phyloP scores from a whole-genome alignment of 2,113 vertebrate species.

The Prinia subflava region DNA sequence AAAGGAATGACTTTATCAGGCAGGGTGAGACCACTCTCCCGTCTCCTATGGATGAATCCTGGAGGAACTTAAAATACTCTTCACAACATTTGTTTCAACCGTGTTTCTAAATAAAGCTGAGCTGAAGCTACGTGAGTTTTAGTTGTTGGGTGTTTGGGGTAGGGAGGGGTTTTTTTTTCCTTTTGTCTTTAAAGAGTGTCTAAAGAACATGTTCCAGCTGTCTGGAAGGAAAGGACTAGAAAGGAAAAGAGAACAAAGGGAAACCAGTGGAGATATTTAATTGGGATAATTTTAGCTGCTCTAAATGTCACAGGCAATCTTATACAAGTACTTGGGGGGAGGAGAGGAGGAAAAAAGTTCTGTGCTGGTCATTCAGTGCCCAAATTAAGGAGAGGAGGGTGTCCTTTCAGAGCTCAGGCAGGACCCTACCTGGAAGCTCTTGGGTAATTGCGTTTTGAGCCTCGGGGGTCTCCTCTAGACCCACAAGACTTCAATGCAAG shows the following conservation, averaged over 20 bases:
- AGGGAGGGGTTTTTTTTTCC: not conserved
- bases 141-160: not conserved
- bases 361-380: not conserved
- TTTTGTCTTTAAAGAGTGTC: not conserved
- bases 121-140: not conserved
- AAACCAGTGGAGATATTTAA: slow-evolving; percentile 32
- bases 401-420: not conserved
- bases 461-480: not conserved
- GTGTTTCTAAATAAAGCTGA: not conserved
- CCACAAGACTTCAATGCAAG: not conserved
- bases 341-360: not conserved
- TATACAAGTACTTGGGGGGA: not conserved
- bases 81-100: not conserved
- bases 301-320: slow-evolving; percentile 26
- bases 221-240: slow-evolving; percentile 9
- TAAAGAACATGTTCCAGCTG: slow-evolving; percentile 26
- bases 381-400: not conserved
- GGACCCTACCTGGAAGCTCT: not conserved
- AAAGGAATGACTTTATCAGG: not conserved
- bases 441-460: not conserved
- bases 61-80: not conserved
- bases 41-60: not conserved
- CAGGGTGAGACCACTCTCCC: not conserved
- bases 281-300: slow-evolving; percentile 58
- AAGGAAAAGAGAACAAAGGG: slow-evolving; percentile 48